Evolutionary conservation across 2,888 invertebrate species (phyloP).

Genomic region (Acronicta psi): DNA sequence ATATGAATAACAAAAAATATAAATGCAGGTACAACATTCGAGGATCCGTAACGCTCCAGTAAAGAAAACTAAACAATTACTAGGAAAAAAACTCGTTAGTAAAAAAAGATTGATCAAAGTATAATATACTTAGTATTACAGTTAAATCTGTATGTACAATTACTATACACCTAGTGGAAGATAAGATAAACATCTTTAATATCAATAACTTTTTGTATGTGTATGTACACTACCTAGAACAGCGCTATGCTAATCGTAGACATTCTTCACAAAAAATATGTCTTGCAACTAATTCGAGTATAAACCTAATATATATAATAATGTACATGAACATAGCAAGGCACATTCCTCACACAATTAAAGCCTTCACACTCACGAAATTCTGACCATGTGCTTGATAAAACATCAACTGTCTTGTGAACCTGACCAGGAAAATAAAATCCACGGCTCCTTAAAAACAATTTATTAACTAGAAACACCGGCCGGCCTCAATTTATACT

Average conservation of each 20-base stretch:
- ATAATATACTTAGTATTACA: conserved; percentile 77
- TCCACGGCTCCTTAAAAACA: conserved; percentile 24
- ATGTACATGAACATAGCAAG: conserved; percentile 87
- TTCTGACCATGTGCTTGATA: conserved; percentile 84
- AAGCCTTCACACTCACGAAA: conserved; percentile 82
- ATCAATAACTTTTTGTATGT: conserved; percentile 76
- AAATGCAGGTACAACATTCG: conserved; percentile 90
- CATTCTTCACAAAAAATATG: conserved; percentile 86
- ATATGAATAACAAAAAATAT: conserved; percentile 84
- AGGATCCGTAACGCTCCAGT: conserved; percentile 87
- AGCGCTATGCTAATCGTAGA: conserved; percentile 84
- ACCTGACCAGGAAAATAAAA: conserved; percentile 71
- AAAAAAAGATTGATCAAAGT: conserved; percentile 79
- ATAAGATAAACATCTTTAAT: conserved; percentile 89
- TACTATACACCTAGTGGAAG: conserved; percentile 86
- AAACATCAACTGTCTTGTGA: conserved; percentile 79
- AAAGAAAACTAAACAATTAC: conserved; percentile 86
- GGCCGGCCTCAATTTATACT: conserved; percentile 14
- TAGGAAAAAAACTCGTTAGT: conserved; percentile 82
- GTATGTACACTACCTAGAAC: conserved; percentile 81
- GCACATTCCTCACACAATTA: conserved; percentile 89
- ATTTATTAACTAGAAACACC: conserved; percentile 21
- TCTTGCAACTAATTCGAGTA: conserved; percentile 89
- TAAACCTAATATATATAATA: conserved; percentile 83
- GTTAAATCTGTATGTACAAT: conserved; percentile 77